Evolutionary conservation across 2,888 invertebrate genomes (phyloP).

Genomic region (Nymphalis polychloros): DNA sequence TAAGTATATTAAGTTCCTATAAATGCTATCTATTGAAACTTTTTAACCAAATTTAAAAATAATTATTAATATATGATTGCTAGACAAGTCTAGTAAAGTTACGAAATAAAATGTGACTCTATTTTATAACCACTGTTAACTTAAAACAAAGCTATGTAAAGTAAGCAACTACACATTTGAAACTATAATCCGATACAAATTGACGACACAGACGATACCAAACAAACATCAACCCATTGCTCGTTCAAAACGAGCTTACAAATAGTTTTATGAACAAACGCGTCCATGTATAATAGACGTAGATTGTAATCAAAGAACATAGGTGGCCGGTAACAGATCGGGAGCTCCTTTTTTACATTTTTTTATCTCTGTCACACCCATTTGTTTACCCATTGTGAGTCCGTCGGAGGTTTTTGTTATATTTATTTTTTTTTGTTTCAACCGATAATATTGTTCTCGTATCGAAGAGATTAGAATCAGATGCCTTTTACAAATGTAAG

Average conservation of each 20-base stretch:
- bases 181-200: constrained; percentile 11
- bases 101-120: too few species aligned
- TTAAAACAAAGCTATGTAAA: constrained; percentile 1
- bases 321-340: constrained; percentile 42
- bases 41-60: too few species aligned
- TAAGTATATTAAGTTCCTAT: too few species aligned
- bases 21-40: too few species aligned
- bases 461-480: constrained; percentile 59
- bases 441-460: constrained; percentile 70
- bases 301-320: constrained; percentile 39
- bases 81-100: too few species aligned
- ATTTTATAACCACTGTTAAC: too few species aligned
- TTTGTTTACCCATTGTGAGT: constrained; percentile 57
- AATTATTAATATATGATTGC: too few species aligned
- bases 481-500: constrained; percentile 50
- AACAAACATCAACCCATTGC: constrained; percentile 10
- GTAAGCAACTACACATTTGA: constrained; percentile 12
- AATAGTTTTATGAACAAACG: constrained; percentile 15
- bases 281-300: constrained; percentile 24
- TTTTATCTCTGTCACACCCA: constrained; percentile 50
- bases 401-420: constrained; percentile 52
- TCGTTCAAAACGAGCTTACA: background rate
- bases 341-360: constrained; percentile 42
- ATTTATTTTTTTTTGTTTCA: constrained; percentile 51
- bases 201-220: background rate